Percentiles rank a stretch among this genome's conserved stretches.
Evolutionary conservation across 2,888 invertebrate species (phyloP).

Genomic region (Yponomeuta cagnagella): DNA sequence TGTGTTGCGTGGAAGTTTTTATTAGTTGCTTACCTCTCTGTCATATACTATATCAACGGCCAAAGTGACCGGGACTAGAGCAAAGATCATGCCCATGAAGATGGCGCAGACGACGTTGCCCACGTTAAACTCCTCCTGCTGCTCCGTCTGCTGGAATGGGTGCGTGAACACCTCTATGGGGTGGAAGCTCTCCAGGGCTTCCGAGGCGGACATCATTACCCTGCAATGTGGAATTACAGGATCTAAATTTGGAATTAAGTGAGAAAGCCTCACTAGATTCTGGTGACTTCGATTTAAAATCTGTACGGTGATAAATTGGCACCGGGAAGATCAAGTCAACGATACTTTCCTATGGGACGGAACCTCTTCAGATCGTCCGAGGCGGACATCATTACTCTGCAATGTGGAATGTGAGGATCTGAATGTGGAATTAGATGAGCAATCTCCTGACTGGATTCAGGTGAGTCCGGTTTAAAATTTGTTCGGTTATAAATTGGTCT

Average conservation of each 20-base stretch:
- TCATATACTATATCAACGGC: conserved; percentile 89
- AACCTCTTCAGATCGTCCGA: too few species aligned
- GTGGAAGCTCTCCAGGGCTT: conserved; percentile 56
- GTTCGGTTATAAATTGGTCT: too few species aligned
- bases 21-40: conserved; percentile 78
- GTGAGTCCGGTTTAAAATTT: too few species aligned
- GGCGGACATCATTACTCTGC: too few species aligned
- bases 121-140: conserved; percentile 82
- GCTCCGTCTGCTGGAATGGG: conserved; percentile 84
- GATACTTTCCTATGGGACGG: too few species aligned
- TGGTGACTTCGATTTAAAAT: too few species aligned
- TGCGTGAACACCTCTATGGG: conserved; percentile 80
- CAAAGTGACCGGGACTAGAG: conserved; percentile 84
- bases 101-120: conserved; percentile 84
- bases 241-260: background rate
- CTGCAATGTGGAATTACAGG: conserved; percentile 31
- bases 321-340: too few species aligned
- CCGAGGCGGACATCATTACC: conserved; percentile 53
- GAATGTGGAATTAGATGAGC: too few species aligned
- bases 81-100: conserved; percentile 88
- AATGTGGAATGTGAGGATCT: too few species aligned
- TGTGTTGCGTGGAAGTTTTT: background rate
- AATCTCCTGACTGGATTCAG: too few species aligned
- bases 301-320: too few species aligned
- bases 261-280: too few species aligned